Conservation (phyloP, 2,888 invertebrate genomes). For the Alloplasta piceator region DNA sequence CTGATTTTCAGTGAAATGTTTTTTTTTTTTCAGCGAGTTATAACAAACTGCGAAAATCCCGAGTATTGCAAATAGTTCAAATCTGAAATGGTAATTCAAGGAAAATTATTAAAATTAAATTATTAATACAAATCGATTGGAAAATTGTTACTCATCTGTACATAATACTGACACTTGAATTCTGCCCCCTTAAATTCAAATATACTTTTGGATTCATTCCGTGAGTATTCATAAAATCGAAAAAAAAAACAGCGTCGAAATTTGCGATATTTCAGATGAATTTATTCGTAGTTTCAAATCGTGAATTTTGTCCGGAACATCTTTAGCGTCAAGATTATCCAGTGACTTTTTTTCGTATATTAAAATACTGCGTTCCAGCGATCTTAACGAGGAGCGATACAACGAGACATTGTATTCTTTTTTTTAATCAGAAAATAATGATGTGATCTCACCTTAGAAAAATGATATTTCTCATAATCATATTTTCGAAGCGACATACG, state of each 20-base stretch:
- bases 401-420: background rate
- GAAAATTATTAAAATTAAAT: slow-evolving; percentile 49
- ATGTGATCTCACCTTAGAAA: background rate
- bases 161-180: too few relatives aligned
- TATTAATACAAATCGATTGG: background rate
- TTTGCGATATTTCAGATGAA: background rate
- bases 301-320: background rate
- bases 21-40: background rate
- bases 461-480: background rate
- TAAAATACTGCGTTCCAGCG: background rate
- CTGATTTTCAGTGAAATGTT: slow-evolving; percentile 7
- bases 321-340: background rate
- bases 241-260: too few relatives aligned
- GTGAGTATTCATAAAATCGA: too few relatives aligned
- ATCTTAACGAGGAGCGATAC: background rate
- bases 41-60: background rate
- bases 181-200: too few relatives aligned
- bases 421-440: background rate
- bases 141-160: too few relatives aligned
- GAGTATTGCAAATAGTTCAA: too few relatives aligned
- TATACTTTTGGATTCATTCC: too few relatives aligned
- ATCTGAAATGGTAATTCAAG: slow-evolving; percentile 49
- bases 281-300: slow-evolving; percentile 28
- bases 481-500: slow-evolving; percentile 1
- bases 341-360: background rate